These are phyloP conservation scores for Myoxocephalus aenaeus DNA, from an alignment of 2,797 vertebrate species.

Conservation along the genomic window DNA sequence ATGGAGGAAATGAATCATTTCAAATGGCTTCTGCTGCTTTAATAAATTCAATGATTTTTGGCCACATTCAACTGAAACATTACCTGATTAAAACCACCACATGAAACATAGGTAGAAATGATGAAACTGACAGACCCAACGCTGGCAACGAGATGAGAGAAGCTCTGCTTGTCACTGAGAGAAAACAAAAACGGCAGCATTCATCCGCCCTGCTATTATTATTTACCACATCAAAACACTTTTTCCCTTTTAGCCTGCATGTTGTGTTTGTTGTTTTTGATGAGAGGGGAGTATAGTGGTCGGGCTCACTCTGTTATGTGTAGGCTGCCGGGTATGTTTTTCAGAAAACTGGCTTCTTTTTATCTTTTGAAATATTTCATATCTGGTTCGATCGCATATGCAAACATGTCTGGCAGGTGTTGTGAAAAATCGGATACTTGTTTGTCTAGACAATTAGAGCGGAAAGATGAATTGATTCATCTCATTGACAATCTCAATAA, in stretches of 20 bases:
- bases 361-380: background rate
- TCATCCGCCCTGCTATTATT: slow-evolving; percentile 10
- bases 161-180: slow-evolving; percentile 7
- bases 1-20: slow-evolving; percentile 40
- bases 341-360: background rate
- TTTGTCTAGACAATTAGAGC: background rate
- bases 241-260: slow-evolving; percentile 11
- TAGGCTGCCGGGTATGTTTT: background rate
- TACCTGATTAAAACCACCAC: slow-evolving; percentile 33
- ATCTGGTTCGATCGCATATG: background rate
- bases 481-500: background rate
- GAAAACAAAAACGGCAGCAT: slow-evolving; percentile 20
- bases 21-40: slow-evolving; percentile 37
- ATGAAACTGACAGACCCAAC: slow-evolving; percentile 4
- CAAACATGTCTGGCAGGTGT: slow-evolving; percentile 4
- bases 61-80: slow-evolving; percentile 37
- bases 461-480: background rate
- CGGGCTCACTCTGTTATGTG: background rate
- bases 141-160: background rate
- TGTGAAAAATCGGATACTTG: background rate
- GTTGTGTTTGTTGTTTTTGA: slow-evolving; percentile 14
- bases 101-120: slow-evolving; percentile 40
- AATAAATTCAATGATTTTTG: slow-evolving; percentile 61
- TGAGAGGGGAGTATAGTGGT: background rate
- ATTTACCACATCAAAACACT: slow-evolving; percentile 35